phyloP scores from a whole-genome alignment of 1,140 invertebrate species.

The Sycophaga agraensis region DNA sequence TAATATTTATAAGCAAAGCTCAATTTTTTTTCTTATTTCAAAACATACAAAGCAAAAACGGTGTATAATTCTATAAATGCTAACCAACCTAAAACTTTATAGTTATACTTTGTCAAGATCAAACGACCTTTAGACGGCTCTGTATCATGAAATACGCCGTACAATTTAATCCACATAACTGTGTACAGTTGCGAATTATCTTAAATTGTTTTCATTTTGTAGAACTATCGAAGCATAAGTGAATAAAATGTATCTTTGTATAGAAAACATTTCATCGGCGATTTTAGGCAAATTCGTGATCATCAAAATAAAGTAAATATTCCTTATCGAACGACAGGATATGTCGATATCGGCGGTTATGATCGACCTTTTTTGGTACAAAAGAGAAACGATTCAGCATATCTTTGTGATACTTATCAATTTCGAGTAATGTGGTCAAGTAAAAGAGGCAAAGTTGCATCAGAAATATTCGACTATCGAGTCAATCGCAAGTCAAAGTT shows the following conservation, averaged over 20 bases:
- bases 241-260: slow-evolving; percentile 1
- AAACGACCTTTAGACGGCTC: slow-evolving; percentile 15
- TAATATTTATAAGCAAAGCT: slow-evolving; percentile 22
- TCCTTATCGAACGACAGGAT: slow-evolving; percentile 12
- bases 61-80: not conserved
- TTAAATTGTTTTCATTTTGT: slow-evolving; percentile 12
- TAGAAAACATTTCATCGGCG: slow-evolving; percentile 2
- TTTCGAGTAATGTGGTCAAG: slow-evolving; percentile 2
- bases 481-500: slow-evolving; percentile 22
- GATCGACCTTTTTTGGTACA: slow-evolving; percentile 12
- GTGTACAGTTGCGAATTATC: slow-evolving; percentile 21
- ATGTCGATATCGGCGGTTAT: slow-evolving; percentile 8
- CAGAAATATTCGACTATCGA: slow-evolving; percentile 26
- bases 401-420: slow-evolving; percentile 31
- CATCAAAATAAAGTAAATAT: not conserved
- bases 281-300: slow-evolving; percentile 16
- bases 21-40: slow-evolving; percentile 11
- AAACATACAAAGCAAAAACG: not conserved
- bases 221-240: slow-evolving; percentile 2
- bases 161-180: slow-evolving; percentile 24
- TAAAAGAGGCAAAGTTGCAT: slow-evolving; percentile 7
- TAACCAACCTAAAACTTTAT: not conserved
- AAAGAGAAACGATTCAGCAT: slow-evolving; percentile 29
- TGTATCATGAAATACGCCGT: slow-evolving; percentile 15
- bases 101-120: slow-evolving; percentile 13